These are phyloP conservation scores for Delphinus delphis DNA, from an alignment of 2,113 vertebrate genomes.

Conservation along the genomic window DNA sequence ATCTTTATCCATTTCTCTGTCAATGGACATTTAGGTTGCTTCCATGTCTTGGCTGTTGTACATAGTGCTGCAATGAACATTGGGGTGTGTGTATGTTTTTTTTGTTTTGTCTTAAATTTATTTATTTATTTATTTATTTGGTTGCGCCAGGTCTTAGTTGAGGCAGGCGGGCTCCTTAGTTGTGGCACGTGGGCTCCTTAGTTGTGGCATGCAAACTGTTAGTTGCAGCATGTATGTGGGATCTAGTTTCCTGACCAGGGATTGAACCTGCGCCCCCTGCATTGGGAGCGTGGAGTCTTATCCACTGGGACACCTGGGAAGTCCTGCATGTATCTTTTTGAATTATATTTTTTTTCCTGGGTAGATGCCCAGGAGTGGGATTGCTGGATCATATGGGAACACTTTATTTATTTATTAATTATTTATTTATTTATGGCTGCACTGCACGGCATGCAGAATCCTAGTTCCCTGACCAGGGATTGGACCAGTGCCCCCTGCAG, in stretches of 20 bases:
- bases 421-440: not conserved
- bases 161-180: too few species aligned
- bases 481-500: too few species aligned
- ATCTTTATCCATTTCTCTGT: not conserved
- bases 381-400: not conserved
- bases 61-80: not conserved
- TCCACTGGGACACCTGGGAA: too few species aligned
- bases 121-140: too few species aligned
- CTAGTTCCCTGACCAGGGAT: not conserved
- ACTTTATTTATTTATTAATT: not conserved
- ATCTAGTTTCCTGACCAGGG: too few species aligned
- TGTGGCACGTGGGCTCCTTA: too few species aligned
- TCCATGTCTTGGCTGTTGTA: not conserved
- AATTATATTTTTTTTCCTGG: not conserved
- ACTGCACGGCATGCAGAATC: not conserved
- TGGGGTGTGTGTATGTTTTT: not conserved
- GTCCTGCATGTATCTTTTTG: not conserved
- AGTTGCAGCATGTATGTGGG: too few species aligned
- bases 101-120: too few species aligned
- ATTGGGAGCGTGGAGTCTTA: too few species aligned
- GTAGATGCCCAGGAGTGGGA: not conserved
- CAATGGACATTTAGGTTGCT: not conserved
- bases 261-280: too few species aligned
- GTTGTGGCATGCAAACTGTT: too few species aligned
- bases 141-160: too few species aligned